These are phyloP conservation scores for Proisotoma minuta DNA, from an alignment of 2,888 invertebrate genomes.

Conservation along the genomic window DNA sequence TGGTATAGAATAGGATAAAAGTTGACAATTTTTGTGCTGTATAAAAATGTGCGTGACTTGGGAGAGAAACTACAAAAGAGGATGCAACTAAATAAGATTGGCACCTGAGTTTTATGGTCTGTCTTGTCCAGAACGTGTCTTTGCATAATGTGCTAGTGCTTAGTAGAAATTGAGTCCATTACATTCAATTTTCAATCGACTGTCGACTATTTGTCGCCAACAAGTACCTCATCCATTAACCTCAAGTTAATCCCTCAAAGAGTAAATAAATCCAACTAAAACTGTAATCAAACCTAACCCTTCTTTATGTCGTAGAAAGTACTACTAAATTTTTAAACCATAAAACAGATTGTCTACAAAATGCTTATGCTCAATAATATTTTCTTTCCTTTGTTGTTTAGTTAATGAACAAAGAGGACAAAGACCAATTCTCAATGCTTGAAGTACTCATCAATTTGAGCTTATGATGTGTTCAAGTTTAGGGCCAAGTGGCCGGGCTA, in stretches of 20 bases:
- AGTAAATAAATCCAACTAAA: constrained; percentile 10
- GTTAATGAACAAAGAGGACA: no score
- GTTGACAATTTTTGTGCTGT: constrained; percentile 10
- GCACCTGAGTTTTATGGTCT: constrained; percentile 42
- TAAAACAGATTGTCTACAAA: no score
- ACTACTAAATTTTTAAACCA: no score
- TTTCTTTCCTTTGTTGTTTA: no score
- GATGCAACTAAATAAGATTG: constrained; percentile 12
- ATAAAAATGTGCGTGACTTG: constrained; percentile 8
- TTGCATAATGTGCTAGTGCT: constrained; percentile 32
- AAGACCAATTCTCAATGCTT: no score
- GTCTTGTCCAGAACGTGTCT: constrained; percentile 40
- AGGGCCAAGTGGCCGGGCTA: no score
- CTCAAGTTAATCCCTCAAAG: constrained; percentile 15
- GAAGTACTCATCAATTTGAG: no score
- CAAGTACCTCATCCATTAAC: constrained; percentile 17
- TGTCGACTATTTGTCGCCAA: constrained; percentile 42
- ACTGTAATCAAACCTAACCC: no score
- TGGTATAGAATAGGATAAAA: constrained; percentile 1
- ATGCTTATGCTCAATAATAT: no score
- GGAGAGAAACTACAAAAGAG: not conserved
- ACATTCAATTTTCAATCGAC: constrained; percentile 24
- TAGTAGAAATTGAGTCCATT: constrained; percentile 36
- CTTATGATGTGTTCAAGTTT: no score
- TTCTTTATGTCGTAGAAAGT: no score